Base-by-base conservation (phyloP, 2,888 invertebrate genomes). In the Clepsis dumicolana region DNA sequence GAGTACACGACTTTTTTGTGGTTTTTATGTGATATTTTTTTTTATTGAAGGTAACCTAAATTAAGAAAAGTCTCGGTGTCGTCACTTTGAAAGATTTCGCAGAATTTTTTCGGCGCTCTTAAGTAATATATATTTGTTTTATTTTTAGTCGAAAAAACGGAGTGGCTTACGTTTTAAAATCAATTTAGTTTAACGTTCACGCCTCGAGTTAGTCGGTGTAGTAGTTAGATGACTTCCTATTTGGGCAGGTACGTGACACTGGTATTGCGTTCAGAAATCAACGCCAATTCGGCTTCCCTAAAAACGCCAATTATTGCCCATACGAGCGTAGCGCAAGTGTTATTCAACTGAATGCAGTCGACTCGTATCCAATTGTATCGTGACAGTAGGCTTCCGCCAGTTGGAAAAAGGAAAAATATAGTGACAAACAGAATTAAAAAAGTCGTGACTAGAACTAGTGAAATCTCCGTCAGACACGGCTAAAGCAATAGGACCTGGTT, bases 361-460 rank as follows among this genome's bases (percentile, higher is more conserved):
- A 67, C 50, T 32, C 53, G 64, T 63, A 54, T 62, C 68, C 52
- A 64, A 64, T 44, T 68, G 68, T 64, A 53, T 59, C 64, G 68
- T 64, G 68, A 68, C 68, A n/a, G 52, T 27, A 44, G 5, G 68
- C 53, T 68, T 68, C 68, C 68, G 68, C 59, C 29, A 53, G 64
- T 4, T 27, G n/a, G 56, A 68, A 68, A 64, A 64, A 24, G 62
- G 35, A 29, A 56, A 62, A 57, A 63, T 63, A 16, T 24, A 59
- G 53, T 41, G 64, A 68, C 68, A 59, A 64, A 57, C 50, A 29
- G 52, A 52, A 44, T 64, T 64, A 52, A 63, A 68, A 61, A 44
- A 59, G 44, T 68, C 68, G 68, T 68, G 68, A 68, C 68, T 64
- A 29, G 41, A 18, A 29, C 59, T 50, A 68, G 64, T 68, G 63